Base-by-base conservation (phyloP, 2,888 invertebrate species). In the Panzeria rudis region DNA sequence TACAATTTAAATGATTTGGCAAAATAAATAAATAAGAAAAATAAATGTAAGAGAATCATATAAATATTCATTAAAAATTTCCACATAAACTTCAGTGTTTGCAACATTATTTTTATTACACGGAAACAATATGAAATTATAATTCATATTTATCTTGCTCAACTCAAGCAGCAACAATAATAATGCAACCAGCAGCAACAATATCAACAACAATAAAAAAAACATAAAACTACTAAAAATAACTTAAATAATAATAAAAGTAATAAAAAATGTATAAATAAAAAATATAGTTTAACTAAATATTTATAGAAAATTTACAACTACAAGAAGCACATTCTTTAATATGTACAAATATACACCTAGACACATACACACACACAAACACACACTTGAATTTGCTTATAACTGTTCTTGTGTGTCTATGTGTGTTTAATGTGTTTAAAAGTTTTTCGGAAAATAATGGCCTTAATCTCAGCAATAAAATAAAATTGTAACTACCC, bases 401-500 rank as follows among this genome's bases (percentile, higher is more conserved):
- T 41, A 38, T 20, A 64, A 47, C 23, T 44, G 15, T 56, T n/a
- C 41, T 23, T 8, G 17, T 62, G 20, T 56, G 41, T 25, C 38
- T 38, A 13, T 66, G 29, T 68, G 17, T 32, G 62, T 79, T 83
- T 62, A 73, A 79, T 79, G 59, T 84, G 64, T 76, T 79, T 79
- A 61, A 82, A 84, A 71, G 64, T 71, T 79, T 76, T 84, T 85
- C 59, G 35, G 44, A 66, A 85, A 85, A 82, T 85, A 85, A 82
- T 85, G 85, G 71, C 82, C 85, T 79, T 85, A 85, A 85, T 85
- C 85, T 85, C 50, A 79, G 85, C 85, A 85, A 85, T 85, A 85
- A 85, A 85, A 85, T 85, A 82, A 85, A 85, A 85, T 85, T 82
- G 62, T 59, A 85, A 82, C 85, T 78, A 82, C 82, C 69, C 78